Evolutionary conservation across 1,140 invertebrate species (phyloP).

Genomic region (Holotrichia oblita): DNA sequence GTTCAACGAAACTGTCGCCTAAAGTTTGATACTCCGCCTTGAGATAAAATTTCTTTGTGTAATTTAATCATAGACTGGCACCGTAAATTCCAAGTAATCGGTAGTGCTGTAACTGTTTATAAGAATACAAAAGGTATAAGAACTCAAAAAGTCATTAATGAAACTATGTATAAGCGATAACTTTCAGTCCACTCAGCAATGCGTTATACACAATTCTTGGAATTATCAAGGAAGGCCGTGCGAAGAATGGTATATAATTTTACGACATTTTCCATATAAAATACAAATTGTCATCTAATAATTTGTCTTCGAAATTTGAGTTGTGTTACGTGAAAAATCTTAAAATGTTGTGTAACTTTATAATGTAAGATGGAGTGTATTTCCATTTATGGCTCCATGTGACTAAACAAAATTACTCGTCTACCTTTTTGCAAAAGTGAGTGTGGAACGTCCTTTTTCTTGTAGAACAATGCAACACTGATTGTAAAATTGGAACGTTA

Average conservation of each 20-base stretch:
- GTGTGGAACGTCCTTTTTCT: too few relatives aligned
- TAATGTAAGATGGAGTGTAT: background rate
- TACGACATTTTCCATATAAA: background rate
- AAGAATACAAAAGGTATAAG: background rate
- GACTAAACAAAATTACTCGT: background rate
- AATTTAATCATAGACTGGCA: background rate
- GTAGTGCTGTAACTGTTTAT: background rate
- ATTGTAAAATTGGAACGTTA: too few relatives aligned
- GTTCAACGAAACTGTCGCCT: background rate
- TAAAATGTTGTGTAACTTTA: background rate
- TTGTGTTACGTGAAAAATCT: background rate
- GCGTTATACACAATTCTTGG: too few relatives aligned
- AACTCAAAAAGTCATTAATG: background rate
- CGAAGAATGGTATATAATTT: constrained; percentile 17
- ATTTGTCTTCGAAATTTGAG: background rate
- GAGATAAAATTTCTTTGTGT: background rate
- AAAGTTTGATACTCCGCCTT: background rate
- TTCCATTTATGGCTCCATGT: background rate
- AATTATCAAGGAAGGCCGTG: background rate
- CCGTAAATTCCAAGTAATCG: background rate
- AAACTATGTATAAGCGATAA: background rate
- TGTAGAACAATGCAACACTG: too few relatives aligned
- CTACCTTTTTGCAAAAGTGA: background rate
- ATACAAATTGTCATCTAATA: background rate
- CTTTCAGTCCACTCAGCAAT: background rate